Evolutionary conservation across 1,140 invertebrate species (phyloP), one percentile per base, ranked within the genome.

Genomic region (Aphaenogaster ashmeadi): DNA sequence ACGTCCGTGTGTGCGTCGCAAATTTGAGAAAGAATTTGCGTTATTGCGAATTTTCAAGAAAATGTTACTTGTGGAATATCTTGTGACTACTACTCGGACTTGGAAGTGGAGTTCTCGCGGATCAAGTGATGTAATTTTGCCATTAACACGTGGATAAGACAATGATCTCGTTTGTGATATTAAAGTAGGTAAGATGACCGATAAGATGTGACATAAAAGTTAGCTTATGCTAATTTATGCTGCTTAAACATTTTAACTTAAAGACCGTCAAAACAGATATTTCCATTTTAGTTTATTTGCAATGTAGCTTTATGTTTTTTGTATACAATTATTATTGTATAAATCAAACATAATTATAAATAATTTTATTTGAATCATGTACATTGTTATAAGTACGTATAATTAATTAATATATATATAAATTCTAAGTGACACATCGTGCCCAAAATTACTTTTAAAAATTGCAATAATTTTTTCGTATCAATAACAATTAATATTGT

Each of bases 101-200:
- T 72, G 78, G 84, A 60, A 81, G 13, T 62, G 72, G 52, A 74
- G 64, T 83, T 90, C 89, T 78, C 36, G 60, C 58, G 44, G 58
- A 85, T 58, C 74, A 66, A 89, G 58, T 79, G 77, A 83, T 50
- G 90, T 91, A 91, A 92, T 92, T 92, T 92, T 90, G 41, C 66
- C 81, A 91, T 92, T 90, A 91, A 52, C 66, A 54, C 67, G 74
- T 81, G 88, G 84, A 83, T 87, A 62, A 74, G 6, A 62, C 74
- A 88, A 90, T 86, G 80, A 87, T 90, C 88, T 90, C 54, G 69
- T 87, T 88, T 86, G 74, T 38, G 75, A 66, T 21, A 67, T 44
- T 85, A 87, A 91, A 89, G 90, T 84, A 89, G 56, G 77, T 88
- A 81, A 89, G 41, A 75, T 47, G 9, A 38, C 41, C 62, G 41